Percentiles rank a stretch among this genome's conserved stretches.
phyloP scores from a whole-genome alignment of 2,888 invertebrate species.

The Leptopilina syphax region DNA sequence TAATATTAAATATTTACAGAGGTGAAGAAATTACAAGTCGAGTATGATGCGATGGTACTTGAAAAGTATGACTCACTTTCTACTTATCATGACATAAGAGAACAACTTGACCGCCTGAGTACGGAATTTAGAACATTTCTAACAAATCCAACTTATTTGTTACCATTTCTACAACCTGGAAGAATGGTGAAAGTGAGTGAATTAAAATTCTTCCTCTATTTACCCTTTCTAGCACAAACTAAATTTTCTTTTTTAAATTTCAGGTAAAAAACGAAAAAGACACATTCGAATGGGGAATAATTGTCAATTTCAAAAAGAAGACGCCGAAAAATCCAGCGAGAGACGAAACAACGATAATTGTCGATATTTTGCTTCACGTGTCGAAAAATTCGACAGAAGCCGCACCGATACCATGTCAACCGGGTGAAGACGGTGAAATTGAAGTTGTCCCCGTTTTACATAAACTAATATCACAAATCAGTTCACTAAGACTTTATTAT shows the following conservation, averaged over 20 bases:
- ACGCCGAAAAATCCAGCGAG: constrained; percentile 77
- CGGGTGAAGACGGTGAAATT: constrained; percentile 87
- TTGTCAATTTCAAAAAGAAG: constrained; percentile 93
- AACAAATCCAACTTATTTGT: constrained; percentile 90
- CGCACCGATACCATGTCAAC: constrained; percentile 84
- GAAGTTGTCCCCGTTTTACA: constrained; percentile 93
- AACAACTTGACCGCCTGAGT: constrained; percentile 87
- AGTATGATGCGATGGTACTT: constrained; percentile 82
- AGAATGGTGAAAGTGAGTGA: constrained; percentile 89
- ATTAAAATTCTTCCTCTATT: not conserved
- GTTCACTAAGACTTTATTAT: constrained; percentile 92
- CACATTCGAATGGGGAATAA: constrained; percentile 98
- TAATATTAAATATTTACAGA: constrained; percentile 76
- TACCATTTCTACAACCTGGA: constrained; percentile 97
- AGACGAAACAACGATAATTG: constrained; percentile 82
- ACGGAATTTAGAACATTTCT: constrained; percentile 88
- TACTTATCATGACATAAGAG: constrained; percentile 90
- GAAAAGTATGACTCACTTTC: constrained; percentile 86
- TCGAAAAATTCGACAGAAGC: constrained; percentile 82
- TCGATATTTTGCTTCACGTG: constrained; percentile 91
- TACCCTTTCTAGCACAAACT: too few relatives aligned
- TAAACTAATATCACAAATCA: constrained; percentile 89
- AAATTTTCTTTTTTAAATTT: not conserved
- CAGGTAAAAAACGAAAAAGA: constrained; percentile 89
- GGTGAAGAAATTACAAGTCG: constrained; percentile 82